phyloP scores from a whole-genome alignment of 2,888 invertebrate species.

The Alloplasta piceator region DNA sequence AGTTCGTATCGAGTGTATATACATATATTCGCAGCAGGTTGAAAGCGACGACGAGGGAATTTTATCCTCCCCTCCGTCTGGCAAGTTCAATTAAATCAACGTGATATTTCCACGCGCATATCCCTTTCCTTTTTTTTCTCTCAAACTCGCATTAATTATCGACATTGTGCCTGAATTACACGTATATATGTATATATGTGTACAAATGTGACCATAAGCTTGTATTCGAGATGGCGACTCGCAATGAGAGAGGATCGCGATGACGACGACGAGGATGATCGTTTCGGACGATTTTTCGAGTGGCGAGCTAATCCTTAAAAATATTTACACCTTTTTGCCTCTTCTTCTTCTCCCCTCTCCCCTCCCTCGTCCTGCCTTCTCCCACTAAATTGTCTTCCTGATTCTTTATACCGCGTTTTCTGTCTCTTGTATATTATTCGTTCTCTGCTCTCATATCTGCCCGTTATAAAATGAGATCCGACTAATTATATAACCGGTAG shows the following conservation, averaged over 20 bases:
- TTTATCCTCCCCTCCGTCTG: constrained; percentile 43
- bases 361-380: background rate
- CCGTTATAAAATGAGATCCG: constrained; percentile 58
- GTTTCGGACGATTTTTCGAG: no score
- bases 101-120: constrained; percentile 55
- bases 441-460: background rate
- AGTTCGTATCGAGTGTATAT: background rate
- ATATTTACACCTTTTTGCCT: constrained; percentile 50
- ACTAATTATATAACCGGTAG: constrained; percentile 69
- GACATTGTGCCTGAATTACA: constrained; percentile 64
- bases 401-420: background rate
- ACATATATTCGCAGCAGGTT: constrained; percentile 24
- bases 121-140: constrained; percentile 29
- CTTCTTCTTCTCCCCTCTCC: background rate
- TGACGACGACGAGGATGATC: no score
- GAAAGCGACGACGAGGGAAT: constrained; percentile 26
- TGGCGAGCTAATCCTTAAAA: constrained; percentile 64
- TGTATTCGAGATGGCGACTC: constrained; percentile 10
- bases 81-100: constrained; percentile 65
- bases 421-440: background rate
- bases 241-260: no score
- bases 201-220: no score
- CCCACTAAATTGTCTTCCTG: background rate
- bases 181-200: constrained; percentile 34
- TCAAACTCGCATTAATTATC: constrained; percentile 63